A percentile compares a stretch with the other conserved stretches of the same genome.
phyloP scores from a whole-genome alignment of 1,140 invertebrate genomes.

The Zaprionus ghesquierei region DNA sequence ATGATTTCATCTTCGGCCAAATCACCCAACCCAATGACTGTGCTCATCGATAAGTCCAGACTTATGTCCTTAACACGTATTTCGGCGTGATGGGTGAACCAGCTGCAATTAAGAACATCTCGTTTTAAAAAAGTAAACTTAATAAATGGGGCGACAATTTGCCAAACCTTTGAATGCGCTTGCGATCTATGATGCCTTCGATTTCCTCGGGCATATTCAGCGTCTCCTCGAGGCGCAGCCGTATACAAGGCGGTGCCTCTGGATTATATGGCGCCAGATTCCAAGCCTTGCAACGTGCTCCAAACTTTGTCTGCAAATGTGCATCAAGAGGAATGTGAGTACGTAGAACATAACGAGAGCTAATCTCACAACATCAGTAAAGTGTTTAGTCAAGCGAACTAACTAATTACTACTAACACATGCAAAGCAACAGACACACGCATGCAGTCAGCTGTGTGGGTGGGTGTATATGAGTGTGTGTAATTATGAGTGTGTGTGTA shows the following conservation, averaged over 20 bases:
- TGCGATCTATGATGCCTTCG: constrained; percentile 70
- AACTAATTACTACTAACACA: constrained; percentile 30
- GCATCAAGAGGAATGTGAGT: constrained; percentile 1
- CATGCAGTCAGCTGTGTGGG: constrained; percentile 40
- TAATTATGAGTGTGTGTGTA: constrained; percentile 15
- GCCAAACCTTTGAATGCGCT: constrained; percentile 71
- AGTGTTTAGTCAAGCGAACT: constrained; percentile 16
- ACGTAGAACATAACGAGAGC: not conserved
- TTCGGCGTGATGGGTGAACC: constrained; percentile 84
- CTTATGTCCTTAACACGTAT: constrained; percentile 87
- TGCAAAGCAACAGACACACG: constrained; percentile 60
- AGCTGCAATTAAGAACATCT: constrained; percentile 47
- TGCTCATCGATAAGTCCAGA: constrained; percentile 90
- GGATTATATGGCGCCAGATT: constrained; percentile 85
- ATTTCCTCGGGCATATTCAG: constrained; percentile 77
- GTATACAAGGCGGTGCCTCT: constrained; percentile 84
- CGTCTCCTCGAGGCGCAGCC: constrained; percentile 86
- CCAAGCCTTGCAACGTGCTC: constrained; percentile 88
- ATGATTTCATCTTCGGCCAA: constrained; percentile 94
- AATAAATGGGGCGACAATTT: too few relatives aligned
- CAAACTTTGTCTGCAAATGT: constrained; percentile 87
- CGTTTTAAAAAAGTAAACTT: not conserved
- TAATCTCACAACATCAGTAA: not conserved
- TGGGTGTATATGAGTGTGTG: not conserved
- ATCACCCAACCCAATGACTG: constrained; percentile 89